phyloP scores from a whole-genome alignment of 1,140 invertebrate genomes.

The Drosophila mojavensis region DNA sequence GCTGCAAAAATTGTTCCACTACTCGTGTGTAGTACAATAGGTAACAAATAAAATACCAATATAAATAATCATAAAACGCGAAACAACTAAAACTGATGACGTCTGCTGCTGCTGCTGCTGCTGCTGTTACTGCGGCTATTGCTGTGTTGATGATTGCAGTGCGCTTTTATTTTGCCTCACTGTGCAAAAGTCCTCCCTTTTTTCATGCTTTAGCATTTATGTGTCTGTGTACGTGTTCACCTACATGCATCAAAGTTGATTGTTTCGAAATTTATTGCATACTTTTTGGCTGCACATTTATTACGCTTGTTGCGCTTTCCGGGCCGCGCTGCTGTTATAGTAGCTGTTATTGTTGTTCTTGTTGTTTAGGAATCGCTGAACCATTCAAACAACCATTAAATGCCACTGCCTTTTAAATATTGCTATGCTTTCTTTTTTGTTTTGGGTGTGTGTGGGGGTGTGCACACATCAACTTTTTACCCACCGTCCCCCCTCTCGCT shows the following conservation, averaged over 20 bases:
- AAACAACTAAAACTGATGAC: conserved; percentile 71
- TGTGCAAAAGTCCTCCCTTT: conserved; percentile 37
- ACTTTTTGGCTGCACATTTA: conserved; percentile 80
- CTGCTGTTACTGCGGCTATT: conserved; percentile 46
- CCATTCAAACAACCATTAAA: conserved; percentile 76
- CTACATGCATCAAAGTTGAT: conserved; percentile 82
- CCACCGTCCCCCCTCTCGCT: too few relatives aligned
- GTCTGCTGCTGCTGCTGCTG: conserved; percentile 43
- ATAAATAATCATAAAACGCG: conserved; percentile 15
- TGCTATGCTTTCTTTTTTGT: neutral
- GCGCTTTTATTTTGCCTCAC: conserved; percentile 52
- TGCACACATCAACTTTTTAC: too few relatives aligned
- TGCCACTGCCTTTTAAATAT: conserved; percentile 59
- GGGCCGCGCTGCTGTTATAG: conserved; percentile 15
- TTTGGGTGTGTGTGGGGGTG: neutral
- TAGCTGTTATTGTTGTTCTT: conserved; percentile 42
- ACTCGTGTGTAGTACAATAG: conserved; percentile 26
- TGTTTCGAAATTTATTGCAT: conserved; percentile 83
- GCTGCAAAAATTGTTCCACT: conserved; percentile 49
- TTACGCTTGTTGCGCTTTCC: conserved; percentile 78
- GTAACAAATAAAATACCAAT: conserved; percentile 36
- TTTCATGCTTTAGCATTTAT: conserved; percentile 15
- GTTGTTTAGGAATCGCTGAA: conserved; percentile 71
- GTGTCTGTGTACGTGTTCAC: conserved; percentile 53
- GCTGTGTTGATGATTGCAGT: conserved; percentile 59